Evolutionary conservation across 2,113 vertebrate genomes (phyloP), one percentile per base, ranked within the genome.

Genomic region (Ondatra zibethicus): DNA sequence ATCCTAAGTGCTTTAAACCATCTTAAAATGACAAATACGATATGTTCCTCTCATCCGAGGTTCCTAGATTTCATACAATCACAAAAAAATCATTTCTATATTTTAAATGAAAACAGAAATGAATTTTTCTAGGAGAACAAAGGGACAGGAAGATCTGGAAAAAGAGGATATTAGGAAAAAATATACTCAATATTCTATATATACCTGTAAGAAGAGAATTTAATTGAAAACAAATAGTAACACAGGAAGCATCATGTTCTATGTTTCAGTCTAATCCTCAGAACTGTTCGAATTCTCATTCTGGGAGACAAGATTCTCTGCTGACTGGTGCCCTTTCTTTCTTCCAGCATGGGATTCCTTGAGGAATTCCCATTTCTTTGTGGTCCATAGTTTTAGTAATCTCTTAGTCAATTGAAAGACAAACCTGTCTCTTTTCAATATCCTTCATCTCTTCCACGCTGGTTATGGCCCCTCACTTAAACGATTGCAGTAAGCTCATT

Each of bases 281-380:
- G 94, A 50, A 23, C 85, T 94, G 47, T 88, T 89, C 93, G 61
- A 50, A 61, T 36, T 76, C 87, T 93, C 93, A 31, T 76, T 45
- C 17, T 94, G 36, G 23, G 45, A 81, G 25, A 92, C 7, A 68
- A 36, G 8, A 73, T 94, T 92, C 52, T 92, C 2, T 45, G 90
- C n/a, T 89, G 7, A 23, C n/a, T 39, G 12, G 36, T 84, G 55
- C 12, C 23, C n/a, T 76, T 65, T 2, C 75, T 50, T 42, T 89
- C 27, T 27, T 93, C 10, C 7, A 96, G 89, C 23, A 63, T 63
- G n/a, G 42, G 13, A 29, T 63, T 42, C 72, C 39, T 75, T 42
- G 23, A 39, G 72, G 25, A 42, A 75, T 42, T 42, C 72, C 70
- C n/a, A 39, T 73, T 73, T 73, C 17, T 72, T n/a, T n/a, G 8